These are phyloP conservation scores for Cettia cetti DNA, from an alignment of 2,113 vertebrate genomes.

Conservation along the genomic window DNA sequence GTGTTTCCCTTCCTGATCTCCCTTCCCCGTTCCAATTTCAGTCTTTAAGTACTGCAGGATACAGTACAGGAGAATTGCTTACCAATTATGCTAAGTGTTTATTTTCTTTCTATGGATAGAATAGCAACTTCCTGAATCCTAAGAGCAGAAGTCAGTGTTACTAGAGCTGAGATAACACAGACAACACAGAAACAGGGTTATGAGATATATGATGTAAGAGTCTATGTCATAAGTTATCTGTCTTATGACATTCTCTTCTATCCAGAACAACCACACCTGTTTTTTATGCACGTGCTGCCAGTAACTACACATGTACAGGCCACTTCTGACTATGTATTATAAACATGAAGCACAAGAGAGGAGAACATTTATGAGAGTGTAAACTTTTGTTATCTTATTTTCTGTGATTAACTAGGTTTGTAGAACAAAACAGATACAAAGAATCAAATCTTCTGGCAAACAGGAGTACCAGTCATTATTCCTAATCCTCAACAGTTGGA, in stretches of 20 bases:
- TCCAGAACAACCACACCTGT: neutral
- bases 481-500: neutral
- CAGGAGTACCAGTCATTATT: neutral
- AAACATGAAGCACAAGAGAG: neutral
- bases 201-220: neutral
- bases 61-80: neutral
- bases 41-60: neutral
- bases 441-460: neutral
- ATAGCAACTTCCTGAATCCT: neutral
- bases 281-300: neutral
- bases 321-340: neutral
- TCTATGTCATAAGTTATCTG: neutral
- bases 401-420: neutral
- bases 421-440: neutral
- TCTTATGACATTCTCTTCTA: neutral
- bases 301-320: neutral
- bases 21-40: neutral
- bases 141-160: neutral
- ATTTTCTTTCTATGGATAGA: neutral
- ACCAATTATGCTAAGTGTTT: neutral
- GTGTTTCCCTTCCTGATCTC: neutral
- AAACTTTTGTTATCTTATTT: neutral
- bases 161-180: neutral
- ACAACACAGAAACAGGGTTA: neutral
- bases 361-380: neutral